These are phyloP conservation scores for Unio delphinus DNA, from an alignment of 2,888 invertebrate species.

Conservation along the genomic window DNA sequence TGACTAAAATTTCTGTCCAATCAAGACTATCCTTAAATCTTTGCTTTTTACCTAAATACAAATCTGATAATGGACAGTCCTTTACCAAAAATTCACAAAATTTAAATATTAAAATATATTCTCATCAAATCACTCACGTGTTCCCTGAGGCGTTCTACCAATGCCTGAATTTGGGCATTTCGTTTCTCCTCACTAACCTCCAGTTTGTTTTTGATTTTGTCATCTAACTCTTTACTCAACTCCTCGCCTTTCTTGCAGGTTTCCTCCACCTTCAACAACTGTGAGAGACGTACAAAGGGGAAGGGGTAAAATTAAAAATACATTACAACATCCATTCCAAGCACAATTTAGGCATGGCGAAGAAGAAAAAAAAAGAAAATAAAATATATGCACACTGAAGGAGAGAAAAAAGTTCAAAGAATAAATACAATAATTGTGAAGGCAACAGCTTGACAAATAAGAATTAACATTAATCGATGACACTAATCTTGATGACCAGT, in stretches of 20 bases:
- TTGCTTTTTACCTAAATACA: no score
- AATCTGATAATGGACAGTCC: not conserved
- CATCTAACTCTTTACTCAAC: slow-evolving; percentile 59
- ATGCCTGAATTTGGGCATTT: slow-evolving; percentile 89
- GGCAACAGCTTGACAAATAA: not conserved
- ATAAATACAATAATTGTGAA: not conserved
- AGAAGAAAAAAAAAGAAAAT: not conserved
- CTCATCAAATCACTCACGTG: slow-evolving; percentile 58
- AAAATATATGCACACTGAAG: not conserved
- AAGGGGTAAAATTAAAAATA: slow-evolving; percentile 11
- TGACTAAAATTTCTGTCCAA: no score
- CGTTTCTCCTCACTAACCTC: slow-evolving; percentile 91
- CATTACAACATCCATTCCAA: slow-evolving; percentile 9
- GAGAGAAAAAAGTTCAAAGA: not conserved
- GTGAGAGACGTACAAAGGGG: slow-evolving; percentile 11
- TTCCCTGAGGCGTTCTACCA: slow-evolving; percentile 77
- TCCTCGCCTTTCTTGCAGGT: slow-evolving; percentile 57
- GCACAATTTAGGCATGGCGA: not conserved
- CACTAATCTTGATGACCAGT: no score
- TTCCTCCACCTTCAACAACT: slow-evolving; percentile 60
- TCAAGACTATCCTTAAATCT: no score
- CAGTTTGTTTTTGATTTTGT: slow-evolving; percentile 81
- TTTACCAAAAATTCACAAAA: not conserved
- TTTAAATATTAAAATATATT: no score
- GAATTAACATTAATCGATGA: not conserved